Percentiles rank a stretch among this genome's conserved stretches.
Evolutionary conservation across 2,113 vertebrate species (phyloP).

Genomic region (Chascanopsetta lugubris): DNA sequence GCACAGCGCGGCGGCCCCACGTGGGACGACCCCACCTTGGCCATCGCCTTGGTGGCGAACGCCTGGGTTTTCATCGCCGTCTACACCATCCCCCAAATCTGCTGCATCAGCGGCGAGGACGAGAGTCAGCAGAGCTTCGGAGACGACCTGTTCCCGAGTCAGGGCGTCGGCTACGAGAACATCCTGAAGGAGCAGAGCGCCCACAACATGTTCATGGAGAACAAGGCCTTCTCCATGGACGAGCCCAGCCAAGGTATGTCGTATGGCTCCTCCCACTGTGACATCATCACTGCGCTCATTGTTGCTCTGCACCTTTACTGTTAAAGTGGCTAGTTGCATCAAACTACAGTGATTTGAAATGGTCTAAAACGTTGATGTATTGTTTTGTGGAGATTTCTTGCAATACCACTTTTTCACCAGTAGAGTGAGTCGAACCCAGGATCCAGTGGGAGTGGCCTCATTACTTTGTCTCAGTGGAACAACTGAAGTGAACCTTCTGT

Average conservation of each 20-base stretch:
- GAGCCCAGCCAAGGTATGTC: conserved; percentile 85
- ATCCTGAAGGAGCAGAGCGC: conserved; percentile 90
- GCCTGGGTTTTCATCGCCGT: conserved; percentile 88
- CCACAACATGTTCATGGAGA: conserved; percentile 92
- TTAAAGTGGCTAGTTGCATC: too few species aligned
- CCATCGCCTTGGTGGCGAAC: conserved; percentile 89
- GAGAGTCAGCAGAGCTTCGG: conserved; percentile 69
- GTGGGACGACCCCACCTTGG: conserved; percentile 93
- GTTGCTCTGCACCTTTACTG: too few species aligned
- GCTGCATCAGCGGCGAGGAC: conserved; percentile 72
- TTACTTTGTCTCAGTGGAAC: too few species aligned
- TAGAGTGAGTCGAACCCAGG: too few species aligned
- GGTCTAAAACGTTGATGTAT: too few species aligned
- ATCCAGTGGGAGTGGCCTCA: too few species aligned
- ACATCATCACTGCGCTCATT: too few species aligned
- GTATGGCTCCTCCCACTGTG: neutral
- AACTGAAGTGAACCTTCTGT: too few species aligned
- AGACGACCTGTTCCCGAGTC: conserved; percentile 81
- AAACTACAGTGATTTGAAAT: too few species aligned
- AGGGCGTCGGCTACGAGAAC: conserved; percentile 89
- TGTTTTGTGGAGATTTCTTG: too few species aligned
- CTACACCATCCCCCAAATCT: conserved; percentile 88
- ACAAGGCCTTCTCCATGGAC: conserved; percentile 95
- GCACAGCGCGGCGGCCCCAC: conserved; percentile 15
- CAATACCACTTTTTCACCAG: too few species aligned